Conservation (phyloP, 2,888 invertebrate species). For the Caenorhabditis sp. region DNA sequence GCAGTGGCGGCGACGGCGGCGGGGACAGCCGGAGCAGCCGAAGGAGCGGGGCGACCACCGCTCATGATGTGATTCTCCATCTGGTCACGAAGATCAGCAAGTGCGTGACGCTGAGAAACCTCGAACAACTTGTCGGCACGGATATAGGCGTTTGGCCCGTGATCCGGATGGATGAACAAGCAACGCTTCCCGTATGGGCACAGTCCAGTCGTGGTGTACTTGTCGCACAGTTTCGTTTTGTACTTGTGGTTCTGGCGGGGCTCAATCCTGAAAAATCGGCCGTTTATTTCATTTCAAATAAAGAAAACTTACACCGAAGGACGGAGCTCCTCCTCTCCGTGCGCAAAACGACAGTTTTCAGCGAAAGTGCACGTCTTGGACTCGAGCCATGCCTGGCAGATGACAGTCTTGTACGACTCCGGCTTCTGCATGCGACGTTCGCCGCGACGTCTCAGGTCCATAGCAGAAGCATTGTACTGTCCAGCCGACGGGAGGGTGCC, state of each 20-base stretch:
- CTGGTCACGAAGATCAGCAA: conserved; percentile 61
- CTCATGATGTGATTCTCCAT: conserved; percentile 55
- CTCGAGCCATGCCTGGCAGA: conserved; percentile 78
- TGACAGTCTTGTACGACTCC: conserved; percentile 78
- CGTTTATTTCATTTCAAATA: neutral
- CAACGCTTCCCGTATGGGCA: conserved; percentile 78
- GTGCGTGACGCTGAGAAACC: conserved; percentile 65
- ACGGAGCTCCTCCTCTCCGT: conserved; percentile 75
- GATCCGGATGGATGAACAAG: conserved; percentile 77
- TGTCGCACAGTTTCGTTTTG: conserved; percentile 78
- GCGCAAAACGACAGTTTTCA: conserved; percentile 77
- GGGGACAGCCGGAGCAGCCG: neutral
- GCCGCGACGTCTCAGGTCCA: conserved; percentile 35
- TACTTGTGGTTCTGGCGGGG: conserved; percentile 74
- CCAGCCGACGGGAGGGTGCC: conserved; percentile 1
- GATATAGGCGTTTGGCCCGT: conserved; percentile 67
- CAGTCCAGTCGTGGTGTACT: conserved; percentile 78
- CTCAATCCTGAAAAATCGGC: conserved; percentile 56
- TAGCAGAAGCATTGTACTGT: neutral
- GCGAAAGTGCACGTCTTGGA: conserved; percentile 73
- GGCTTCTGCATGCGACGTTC: conserved; percentile 65
- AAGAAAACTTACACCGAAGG: conserved; percentile 63
- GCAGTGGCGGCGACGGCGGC: neutral
- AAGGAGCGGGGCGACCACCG: conserved; percentile 18
- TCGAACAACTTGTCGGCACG: conserved; percentile 65